phyloP scores from a whole-genome alignment of 2,113 vertebrate species.

The Pterocles orientalis region DNA sequence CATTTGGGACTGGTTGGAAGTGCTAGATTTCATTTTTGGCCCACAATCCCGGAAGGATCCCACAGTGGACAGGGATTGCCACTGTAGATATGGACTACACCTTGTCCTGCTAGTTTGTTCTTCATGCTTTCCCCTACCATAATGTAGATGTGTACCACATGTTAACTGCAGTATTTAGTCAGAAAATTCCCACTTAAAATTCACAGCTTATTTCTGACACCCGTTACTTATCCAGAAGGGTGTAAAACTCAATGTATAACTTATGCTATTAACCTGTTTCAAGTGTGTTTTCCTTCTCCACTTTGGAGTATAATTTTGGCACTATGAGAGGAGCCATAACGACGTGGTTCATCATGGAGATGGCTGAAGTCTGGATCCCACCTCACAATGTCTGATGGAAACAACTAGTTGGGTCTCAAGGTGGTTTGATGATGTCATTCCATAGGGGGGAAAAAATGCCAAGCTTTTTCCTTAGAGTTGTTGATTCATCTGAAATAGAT shows the following conservation, averaged over 20 bases:
- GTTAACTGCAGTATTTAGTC: not conserved
- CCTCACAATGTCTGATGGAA: not conserved
- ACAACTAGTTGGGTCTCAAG: not conserved
- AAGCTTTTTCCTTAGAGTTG: not conserved
- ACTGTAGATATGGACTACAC: not conserved
- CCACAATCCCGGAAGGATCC: not conserved
- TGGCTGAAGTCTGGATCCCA: not conserved
- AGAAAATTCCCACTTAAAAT: not conserved
- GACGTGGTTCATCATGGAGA: not conserved
- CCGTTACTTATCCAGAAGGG: not conserved
- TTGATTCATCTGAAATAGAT: not conserved
- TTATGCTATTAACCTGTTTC: not conserved
- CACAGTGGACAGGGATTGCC: not conserved
- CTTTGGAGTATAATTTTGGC: not conserved
- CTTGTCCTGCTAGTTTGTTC: not conserved
- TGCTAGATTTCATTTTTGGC: not conserved
- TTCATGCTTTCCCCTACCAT: not conserved
- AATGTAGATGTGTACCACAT: not conserved
- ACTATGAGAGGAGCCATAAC: fast-evolving
- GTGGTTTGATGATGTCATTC: not conserved
- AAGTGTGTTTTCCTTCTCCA: not conserved
- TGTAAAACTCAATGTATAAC: not conserved
- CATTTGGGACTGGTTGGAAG: not conserved
- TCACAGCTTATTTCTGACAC: not conserved
- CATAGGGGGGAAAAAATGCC: not conserved